Evolutionary conservation across 2,113 vertebrate species (phyloP), one percentile per base, ranked within the genome.

Genomic region (Pachypanchax playfairii): DNA sequence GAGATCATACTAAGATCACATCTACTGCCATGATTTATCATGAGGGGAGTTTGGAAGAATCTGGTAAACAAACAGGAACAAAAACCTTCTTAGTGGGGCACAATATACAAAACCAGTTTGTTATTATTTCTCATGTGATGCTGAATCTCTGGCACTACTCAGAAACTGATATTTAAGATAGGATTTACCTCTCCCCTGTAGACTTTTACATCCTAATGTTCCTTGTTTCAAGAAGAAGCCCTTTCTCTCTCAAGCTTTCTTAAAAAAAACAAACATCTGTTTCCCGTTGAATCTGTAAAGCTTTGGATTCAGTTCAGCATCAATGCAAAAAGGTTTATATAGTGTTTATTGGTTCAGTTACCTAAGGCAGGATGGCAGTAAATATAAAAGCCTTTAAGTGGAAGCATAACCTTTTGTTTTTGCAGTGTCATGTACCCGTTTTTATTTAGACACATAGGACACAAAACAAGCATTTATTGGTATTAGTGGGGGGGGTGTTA

Each of bases 191-290:
- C 75, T 62, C 36, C 63, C 73, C 75, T 65, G 2, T 65, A 29
- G 75, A 70, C 64, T 70, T 84, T 84, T 86, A 86, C 77, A 58
- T 73, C 82, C 66, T 75, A 72, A 51, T 80, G 63, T 79, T 79
- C 65, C 81, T 36, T 54, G 57, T 80, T 70, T 74, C 81, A 75
- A 50, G 72, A 75, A 71, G 53, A 69, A 73, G 44, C 53, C 29
- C 29, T 15, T n/a, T 15, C 14, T 5, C 13, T 48, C 42, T 11
- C 20, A 36, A 26, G 15, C 38, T 81, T 56, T 81, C 50, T 75
- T 39, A 50, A 24, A 69, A 73, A 80, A 77, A 78, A n/a, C n/a
- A n/a, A 80, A 75, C 85, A 86, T 86, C 80, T 89, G 80, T 76
- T 87, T 87, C 64, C 68, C 46, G 80, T 89, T 85, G 48, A 31